Conservation (phyloP, 2,888 invertebrate genomes). For the Volucella bombylans region DNA sequence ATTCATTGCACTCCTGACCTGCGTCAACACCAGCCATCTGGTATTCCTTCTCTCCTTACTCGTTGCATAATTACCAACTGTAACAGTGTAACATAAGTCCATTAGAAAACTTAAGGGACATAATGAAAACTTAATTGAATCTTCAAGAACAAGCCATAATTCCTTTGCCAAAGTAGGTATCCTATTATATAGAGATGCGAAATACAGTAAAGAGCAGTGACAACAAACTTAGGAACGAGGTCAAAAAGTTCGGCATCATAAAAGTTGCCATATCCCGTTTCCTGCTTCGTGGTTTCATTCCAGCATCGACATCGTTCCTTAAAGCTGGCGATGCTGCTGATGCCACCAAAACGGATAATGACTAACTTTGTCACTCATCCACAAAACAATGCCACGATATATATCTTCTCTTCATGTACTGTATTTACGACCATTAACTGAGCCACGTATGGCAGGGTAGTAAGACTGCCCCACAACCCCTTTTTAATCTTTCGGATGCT, state of each 20-base stretch:
- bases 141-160: slow-evolving; percentile 47
- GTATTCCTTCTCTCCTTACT: not conserved
- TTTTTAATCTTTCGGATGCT: slow-evolving; percentile 50
- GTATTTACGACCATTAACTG: slow-evolving; percentile 66
- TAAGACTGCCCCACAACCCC: slow-evolving; percentile 22
- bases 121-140: slow-evolving; percentile 69
- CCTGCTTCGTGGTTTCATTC: not conserved
- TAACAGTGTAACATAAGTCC: slow-evolving; percentile 40
- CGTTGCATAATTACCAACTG: slow-evolving; percentile 46
- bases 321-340: slow-evolving; percentile 20
- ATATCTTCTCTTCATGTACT: slow-evolving; percentile 27
- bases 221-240: slow-evolving; percentile 43
- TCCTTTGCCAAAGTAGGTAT: slow-evolving; percentile 4
- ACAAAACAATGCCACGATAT: slow-evolving; percentile 40
- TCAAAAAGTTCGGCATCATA: slow-evolving; percentile 59
- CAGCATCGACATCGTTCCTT: slow-evolving; percentile 11
- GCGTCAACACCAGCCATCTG: slow-evolving; percentile 25
- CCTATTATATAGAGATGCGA: too few species aligned
- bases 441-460: slow-evolving; percentile 47
- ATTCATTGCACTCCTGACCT: slow-evolving; percentile 49
- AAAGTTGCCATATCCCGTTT: slow-evolving; percentile 38
- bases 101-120: slow-evolving; percentile 51
- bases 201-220: not conserved
- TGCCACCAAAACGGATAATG: slow-evolving; percentile 57
- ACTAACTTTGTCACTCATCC: slow-evolving; percentile 58